Conservation (phyloP, 1,140 invertebrate genomes). For the Bilobella aurantiaca region DNA sequence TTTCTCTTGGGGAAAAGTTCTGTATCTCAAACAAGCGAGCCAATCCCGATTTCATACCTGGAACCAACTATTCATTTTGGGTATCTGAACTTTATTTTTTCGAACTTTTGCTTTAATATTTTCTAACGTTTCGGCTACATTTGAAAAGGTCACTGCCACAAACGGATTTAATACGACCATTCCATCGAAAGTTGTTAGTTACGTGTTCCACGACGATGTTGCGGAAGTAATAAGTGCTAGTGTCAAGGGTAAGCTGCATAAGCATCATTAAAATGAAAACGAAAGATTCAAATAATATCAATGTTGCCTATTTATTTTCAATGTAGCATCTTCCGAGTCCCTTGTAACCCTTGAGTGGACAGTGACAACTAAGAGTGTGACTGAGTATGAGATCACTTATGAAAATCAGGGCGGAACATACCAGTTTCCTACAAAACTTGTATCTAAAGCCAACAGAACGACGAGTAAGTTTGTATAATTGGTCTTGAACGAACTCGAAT, state of each 20-base stretch:
- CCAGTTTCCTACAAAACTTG: not conserved
- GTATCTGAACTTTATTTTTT: no score
- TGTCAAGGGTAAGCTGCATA: slow-evolving; percentile 37
- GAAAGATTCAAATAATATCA: slow-evolving; percentile 3
- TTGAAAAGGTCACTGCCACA: slow-evolving; percentile 52
- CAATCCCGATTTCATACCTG: slow-evolving; percentile 51
- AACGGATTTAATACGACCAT: slow-evolving; percentile 50
- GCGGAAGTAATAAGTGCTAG: slow-evolving; percentile 43
- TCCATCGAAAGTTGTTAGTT: slow-evolving; percentile 40
- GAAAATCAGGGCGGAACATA: not conserved
- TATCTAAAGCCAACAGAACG: not conserved
- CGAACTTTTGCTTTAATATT: no score
- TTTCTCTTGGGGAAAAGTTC: slow-evolving; percentile 24
- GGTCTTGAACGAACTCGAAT: no score
- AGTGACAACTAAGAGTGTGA: slow-evolving; percentile 41
- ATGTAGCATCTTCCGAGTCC: not conserved
- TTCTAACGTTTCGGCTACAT: no score
- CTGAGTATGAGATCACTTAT: slow-evolving; percentile 32
- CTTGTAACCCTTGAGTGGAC: not conserved
- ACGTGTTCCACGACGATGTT: slow-evolving; percentile 24
- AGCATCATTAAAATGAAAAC: not conserved
- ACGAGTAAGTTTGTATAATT: no score
- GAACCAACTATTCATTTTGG: slow-evolving; percentile 61
- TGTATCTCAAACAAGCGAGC: slow-evolving; percentile 40
- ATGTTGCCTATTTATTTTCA: not conserved